These are phyloP conservation scores for Leucophora obtusa DNA, from an alignment of 2,888 invertebrate genomes.

Conservation along the genomic window DNA sequence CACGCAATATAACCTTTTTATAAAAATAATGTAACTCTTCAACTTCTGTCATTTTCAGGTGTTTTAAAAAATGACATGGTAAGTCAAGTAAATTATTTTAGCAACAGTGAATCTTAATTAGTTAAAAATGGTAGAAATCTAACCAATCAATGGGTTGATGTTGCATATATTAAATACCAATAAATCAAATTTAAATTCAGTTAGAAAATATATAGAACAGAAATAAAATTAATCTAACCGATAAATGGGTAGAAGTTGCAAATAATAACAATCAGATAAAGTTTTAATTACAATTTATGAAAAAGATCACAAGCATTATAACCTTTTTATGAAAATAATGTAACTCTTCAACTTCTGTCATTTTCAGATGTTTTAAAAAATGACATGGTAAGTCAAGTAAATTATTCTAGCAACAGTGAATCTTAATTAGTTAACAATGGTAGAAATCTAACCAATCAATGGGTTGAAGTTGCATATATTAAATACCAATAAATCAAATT, in stretches of 20 bases:
- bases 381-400: no score
- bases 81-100: conserved; percentile 64
- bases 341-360: conserved; percentile 58
- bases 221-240: background rate
- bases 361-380: background rate
- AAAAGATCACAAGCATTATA: no score
- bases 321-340: conserved; percentile 20
- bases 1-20: no score
- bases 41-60: conserved; percentile 44
- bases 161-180: no score
- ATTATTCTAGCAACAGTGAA: conserved; percentile 8
- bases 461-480: conserved; percentile 68
- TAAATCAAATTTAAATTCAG: no score
- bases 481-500: no score
- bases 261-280: no score
- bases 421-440: conserved; percentile 64
- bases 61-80: conserved; percentile 51
- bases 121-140: conserved; percentile 20
- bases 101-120: conserved; percentile 69
- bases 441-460: background rate
- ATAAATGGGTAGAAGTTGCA: background rate
- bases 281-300: no score
- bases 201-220: conserved; percentile 41
- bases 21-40: background rate
- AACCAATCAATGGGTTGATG: conserved; percentile 62